A percentile compares a stretch with the other conserved stretches of the same genome.
Conservation (phyloP, 2,797 vertebrate species). For the Eulemur rubriventer region DNA sequence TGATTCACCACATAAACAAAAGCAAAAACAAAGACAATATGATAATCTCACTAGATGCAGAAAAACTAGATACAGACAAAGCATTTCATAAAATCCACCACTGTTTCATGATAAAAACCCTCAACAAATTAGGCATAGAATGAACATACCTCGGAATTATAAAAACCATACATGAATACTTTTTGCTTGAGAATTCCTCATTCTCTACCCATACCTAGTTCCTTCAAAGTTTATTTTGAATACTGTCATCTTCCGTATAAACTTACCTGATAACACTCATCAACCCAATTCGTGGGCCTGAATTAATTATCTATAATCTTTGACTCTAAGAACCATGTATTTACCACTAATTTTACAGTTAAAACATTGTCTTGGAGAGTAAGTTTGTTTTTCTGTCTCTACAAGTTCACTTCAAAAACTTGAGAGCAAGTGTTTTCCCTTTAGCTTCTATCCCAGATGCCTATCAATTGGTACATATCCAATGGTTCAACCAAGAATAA, state of each 20-base stretch:
- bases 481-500: not conserved
- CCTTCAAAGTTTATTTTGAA: not conserved
- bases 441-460: not conserved
- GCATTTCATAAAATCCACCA: not conserved
- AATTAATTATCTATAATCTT: not conserved
- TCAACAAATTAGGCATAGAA: not conserved
- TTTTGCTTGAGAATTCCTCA: not conserved
- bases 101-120: not conserved
- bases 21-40: not conserved
- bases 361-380: not conserved
- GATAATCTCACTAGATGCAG: not conserved
- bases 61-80: not conserved
- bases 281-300: not conserved
- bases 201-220: not conserved
- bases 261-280: not conserved
- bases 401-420: not conserved
- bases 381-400: not conserved
- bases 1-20: not conserved
- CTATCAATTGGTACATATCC: not conserved
- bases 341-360: not conserved
- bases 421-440: not conserved
- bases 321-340: not conserved
- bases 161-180: not conserved
- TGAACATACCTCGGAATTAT: not conserved
- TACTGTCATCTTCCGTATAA: not conserved